phyloP scores from a whole-genome alignment of 2,797 vertebrate species.

The Cottoperca gobio region DNA sequence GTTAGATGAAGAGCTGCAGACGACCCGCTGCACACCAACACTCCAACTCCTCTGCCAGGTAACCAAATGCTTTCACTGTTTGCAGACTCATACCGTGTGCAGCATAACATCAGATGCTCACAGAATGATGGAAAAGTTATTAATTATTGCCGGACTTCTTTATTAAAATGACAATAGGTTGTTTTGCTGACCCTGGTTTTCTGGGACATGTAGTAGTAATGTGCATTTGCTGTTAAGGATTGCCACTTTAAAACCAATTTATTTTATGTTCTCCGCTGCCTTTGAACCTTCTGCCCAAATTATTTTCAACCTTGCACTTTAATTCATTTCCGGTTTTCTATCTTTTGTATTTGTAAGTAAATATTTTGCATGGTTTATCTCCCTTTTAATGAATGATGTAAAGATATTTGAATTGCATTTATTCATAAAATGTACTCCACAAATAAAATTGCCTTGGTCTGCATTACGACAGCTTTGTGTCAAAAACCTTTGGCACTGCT shows the following conservation, averaged over 20 bases:
- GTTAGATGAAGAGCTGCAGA: no score
- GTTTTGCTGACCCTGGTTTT: no score
- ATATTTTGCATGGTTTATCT: not conserved
- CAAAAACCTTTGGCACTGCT: constrained; percentile 10
- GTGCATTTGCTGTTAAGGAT: no score
- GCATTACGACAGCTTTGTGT: not conserved
- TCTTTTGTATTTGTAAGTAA: constrained; percentile 2
- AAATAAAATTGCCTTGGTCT: not conserved
- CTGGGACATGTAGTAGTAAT: no score
- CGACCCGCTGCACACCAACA: no score
- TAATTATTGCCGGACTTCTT: no score
- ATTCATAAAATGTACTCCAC: not conserved
- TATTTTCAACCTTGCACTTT: not conserved
- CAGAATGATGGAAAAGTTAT: no score
- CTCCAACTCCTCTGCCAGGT: no score
- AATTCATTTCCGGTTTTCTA: not conserved
- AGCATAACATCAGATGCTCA: no score
- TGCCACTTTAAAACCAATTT: not conserved
- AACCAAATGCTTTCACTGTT: no score
- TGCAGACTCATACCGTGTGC: no score
- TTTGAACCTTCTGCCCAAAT: not conserved
- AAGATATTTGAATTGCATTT: constrained; percentile 18
- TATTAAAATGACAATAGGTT: no score
- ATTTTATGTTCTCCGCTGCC: not conserved
- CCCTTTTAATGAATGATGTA: not conserved